A percentile compares a stretch with the other conserved stretches of the same genome.
Evolutionary conservation across 1,140 invertebrate genomes (phyloP).

Genomic region (Leguminivora glycinivorella): DNA sequence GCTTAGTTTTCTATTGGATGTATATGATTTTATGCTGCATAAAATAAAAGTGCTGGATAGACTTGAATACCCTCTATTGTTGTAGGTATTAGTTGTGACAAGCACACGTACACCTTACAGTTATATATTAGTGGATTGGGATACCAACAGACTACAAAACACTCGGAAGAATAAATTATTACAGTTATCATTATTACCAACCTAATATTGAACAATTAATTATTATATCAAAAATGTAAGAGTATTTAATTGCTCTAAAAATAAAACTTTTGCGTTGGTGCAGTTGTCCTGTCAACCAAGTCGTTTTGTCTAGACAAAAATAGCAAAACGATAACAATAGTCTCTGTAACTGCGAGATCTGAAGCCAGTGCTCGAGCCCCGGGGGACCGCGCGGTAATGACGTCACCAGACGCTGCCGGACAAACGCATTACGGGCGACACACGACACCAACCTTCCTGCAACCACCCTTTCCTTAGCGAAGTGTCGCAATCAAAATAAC

Average conservation of each 20-base stretch:
- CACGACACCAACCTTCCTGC: background rate
- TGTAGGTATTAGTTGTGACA: no score
- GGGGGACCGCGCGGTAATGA: background rate
- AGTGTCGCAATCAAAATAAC: slow-evolving; percentile 14
- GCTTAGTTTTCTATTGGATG: background rate
- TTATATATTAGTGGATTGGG: no score
- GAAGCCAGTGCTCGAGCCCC: background rate
- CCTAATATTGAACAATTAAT: no score
- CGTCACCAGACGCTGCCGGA: background rate
- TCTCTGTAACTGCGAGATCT: background rate
- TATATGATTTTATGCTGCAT: background rate
- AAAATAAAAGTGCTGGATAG: no score
- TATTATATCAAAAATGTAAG: no score
- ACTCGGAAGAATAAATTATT: no score
- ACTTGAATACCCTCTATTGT: no score
- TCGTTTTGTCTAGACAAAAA: background rate
- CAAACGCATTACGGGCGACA: background rate
- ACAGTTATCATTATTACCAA: no score
- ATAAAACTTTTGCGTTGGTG: no score
- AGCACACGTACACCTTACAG: no score
- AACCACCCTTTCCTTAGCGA: background rate
- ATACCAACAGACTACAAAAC: no score
- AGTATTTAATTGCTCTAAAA: no score
- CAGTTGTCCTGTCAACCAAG: background rate
- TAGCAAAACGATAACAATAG: background rate